Percentiles rank a stretch among this genome's conserved stretches.
These are phyloP conservation scores for Pitangus sulphuratus DNA, from an alignment of 2,797 vertebrate species.

Conservation along the genomic window DNA sequence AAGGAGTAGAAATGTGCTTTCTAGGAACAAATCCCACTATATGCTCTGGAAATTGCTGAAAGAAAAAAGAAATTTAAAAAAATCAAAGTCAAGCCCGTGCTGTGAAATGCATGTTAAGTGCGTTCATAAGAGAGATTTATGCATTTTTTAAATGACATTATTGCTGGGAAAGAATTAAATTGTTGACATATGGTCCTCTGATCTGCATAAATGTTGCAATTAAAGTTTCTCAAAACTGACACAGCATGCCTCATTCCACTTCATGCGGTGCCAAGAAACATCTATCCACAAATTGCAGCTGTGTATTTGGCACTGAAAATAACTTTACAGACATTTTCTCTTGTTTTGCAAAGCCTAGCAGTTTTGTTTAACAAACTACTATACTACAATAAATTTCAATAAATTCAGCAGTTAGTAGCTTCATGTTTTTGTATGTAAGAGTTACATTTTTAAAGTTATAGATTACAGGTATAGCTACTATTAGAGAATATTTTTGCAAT, in stretches of 20 bases:
- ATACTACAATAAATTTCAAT: not conserved
- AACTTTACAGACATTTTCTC: not conserved
- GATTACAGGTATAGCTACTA: not conserved
- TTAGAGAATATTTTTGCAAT: not conserved
- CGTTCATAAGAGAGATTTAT: not conserved
- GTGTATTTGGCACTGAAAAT: not conserved
- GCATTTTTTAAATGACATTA: not conserved
- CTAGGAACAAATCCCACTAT: slow-evolving; percentile 95
- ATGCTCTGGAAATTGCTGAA: slow-evolving; percentile 92
- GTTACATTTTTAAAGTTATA: not conserved
- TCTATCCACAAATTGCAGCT: not conserved
- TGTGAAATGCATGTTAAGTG: not conserved
- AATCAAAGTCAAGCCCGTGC: not conserved
- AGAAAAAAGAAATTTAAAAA: not conserved
- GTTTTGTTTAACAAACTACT: not conserved
- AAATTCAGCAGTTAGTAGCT: not conserved
- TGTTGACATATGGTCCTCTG: not conserved
- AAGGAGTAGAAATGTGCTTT: slow-evolving; percentile 86
- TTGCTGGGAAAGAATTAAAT: not conserved
- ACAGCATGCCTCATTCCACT: not conserved
- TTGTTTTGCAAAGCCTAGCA: not conserved
- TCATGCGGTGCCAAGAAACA: not conserved
- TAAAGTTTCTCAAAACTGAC: not conserved
- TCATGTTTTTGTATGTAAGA: not conserved
- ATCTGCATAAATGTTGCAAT: not conserved